These are phyloP conservation scores for Falco berigora DNA, from an alignment of 2,797 vertebrate species.

Conservation along the genomic window DNA sequence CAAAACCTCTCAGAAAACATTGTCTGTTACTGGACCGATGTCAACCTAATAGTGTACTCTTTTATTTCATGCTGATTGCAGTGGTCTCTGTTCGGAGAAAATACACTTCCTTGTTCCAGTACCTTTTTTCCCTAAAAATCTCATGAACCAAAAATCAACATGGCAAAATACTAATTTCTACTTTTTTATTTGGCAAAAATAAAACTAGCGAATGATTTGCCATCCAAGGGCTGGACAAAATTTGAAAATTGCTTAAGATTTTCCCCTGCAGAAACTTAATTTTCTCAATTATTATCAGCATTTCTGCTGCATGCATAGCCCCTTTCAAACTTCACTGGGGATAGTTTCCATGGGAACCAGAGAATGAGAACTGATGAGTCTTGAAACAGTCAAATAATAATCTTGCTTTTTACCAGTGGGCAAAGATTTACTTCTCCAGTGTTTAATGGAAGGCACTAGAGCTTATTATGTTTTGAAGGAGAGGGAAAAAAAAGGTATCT, in stretches of 20 bases:
- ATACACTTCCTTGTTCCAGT: background rate
- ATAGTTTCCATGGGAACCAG: slow-evolving; percentile 71
- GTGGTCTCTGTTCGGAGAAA: background rate
- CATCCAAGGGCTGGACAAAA: background rate
- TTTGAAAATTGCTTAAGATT: slow-evolving; percentile 34
- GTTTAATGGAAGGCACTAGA: slow-evolving; percentile 30
- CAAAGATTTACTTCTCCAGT: slow-evolving; percentile 48
- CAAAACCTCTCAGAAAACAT: background rate
- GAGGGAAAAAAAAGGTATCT: background rate
- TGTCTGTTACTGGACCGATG: background rate
- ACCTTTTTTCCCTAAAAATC: background rate
- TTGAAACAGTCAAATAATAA: slow-evolving; percentile 66
- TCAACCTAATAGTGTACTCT: background rate
- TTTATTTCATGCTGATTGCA: background rate
- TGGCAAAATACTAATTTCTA: background rate
- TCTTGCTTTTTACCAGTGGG: slow-evolving; percentile 48
- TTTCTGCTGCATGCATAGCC: slow-evolving; percentile 47
- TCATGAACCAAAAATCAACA: background rate
- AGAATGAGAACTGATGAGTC: slow-evolving; percentile 63
- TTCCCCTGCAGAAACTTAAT: slow-evolving; percentile 37
- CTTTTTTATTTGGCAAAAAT: slow-evolving; percentile 1
- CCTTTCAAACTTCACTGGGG: slow-evolving; percentile 60
- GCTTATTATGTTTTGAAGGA: background rate
- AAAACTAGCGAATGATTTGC: slow-evolving; percentile 9
- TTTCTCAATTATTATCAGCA: slow-evolving; percentile 32